Conservation (phyloP, 2,113 vertebrate genomes). For the Atlantisia rogersi region DNA sequence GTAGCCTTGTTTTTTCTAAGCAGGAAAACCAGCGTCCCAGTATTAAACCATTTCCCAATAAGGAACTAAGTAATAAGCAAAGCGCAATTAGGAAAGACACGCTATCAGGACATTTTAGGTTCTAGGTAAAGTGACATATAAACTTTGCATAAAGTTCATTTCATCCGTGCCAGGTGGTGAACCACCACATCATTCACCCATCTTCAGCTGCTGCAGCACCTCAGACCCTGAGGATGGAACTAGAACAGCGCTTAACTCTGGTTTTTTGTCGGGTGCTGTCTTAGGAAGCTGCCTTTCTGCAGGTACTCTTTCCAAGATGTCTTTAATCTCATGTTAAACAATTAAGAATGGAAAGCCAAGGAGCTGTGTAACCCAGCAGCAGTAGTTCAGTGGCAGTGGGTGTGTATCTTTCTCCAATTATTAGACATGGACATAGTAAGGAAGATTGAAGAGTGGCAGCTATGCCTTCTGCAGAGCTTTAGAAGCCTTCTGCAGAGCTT, state of each 20-base stretch:
- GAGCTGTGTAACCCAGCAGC: not conserved
- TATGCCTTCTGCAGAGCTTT: not conserved
- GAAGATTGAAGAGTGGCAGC: not conserved
- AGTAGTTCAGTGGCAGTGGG: not conserved
- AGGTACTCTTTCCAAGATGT: rapidly evolving
- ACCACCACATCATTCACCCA: not conserved
- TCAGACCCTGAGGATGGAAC: not conserved
- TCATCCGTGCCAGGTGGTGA: not conserved
- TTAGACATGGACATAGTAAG: rapidly evolving
- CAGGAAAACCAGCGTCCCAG: not conserved
- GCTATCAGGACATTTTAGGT: not conserved
- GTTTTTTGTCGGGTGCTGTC: rapidly evolving
- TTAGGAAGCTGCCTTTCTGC: not conserved
- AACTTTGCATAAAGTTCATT: not conserved
- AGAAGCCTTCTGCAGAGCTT: not conserved
- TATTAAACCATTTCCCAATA: not conserved
- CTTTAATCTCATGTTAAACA: not conserved
- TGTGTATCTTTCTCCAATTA: not conserved
- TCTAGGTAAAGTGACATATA: not conserved
- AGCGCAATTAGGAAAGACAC: not conserved
- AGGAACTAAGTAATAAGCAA: not conserved
- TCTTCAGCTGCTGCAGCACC: not conserved
- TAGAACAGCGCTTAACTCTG: not conserved
- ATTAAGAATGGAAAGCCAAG: not conserved
- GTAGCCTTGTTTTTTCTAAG: not conserved